Percentiles rank a stretch among this genome's conserved stretches.
phyloP scores from a whole-genome alignment of 2,113 vertebrate species.

The Sphaerodactylus townsendi region DNA sequence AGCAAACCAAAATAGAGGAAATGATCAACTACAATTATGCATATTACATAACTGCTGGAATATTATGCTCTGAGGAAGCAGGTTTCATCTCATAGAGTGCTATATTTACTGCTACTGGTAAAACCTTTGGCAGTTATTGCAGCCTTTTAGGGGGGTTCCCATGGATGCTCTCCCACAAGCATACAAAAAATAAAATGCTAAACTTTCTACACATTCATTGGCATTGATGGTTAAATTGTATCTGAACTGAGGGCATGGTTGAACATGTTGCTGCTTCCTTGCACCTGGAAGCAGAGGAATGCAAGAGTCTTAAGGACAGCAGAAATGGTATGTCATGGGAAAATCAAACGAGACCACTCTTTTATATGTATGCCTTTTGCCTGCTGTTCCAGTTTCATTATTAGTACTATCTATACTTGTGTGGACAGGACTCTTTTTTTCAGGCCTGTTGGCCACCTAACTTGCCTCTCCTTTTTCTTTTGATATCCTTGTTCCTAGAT shows the following conservation, averaged over 20 bases:
- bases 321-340: background rate
- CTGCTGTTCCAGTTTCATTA: background rate
- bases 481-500: background rate
- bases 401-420: background rate
- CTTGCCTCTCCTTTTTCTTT: background rate
- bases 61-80: background rate
- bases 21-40: background rate
- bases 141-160: background rate
- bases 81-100: background rate
- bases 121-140: background rate
- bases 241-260: background rate
- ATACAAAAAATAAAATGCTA: background rate
- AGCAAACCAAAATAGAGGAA: background rate
- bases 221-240: background rate
- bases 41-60: constrained; percentile 16
- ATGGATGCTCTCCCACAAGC: background rate
- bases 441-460: no score
- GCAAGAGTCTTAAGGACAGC: background rate
- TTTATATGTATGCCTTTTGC: background rate
- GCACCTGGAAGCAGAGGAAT: background rate
- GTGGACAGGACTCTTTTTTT: no score
- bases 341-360: background rate
- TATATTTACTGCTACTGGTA: background rate
- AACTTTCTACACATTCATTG: background rate
- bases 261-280: background rate